phyloP scores from a whole-genome alignment of 2,888 invertebrate genomes.

The Philereme vetulata region DNA sequence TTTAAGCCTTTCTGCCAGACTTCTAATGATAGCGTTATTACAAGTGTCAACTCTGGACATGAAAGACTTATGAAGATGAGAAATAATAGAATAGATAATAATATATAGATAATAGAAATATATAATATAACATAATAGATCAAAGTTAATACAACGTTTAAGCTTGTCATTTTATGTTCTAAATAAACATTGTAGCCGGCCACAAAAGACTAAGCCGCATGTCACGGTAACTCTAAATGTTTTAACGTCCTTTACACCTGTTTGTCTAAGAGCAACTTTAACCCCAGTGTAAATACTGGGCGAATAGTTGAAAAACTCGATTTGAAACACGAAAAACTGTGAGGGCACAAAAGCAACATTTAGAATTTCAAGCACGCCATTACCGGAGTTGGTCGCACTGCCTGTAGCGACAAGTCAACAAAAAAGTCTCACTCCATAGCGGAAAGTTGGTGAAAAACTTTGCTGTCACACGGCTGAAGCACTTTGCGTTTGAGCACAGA shows the following conservation, averaged over 20 bases:
- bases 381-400: conserved; percentile 36
- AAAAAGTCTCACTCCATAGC: conserved; percentile 35
- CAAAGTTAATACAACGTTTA: conserved; percentile 4
- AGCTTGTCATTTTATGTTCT: conserved; percentile 14
- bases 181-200: conserved; percentile 13
- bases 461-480: conserved; percentile 15
- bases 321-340: conserved; percentile 39
- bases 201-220: conserved; percentile 8
- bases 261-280: conserved; percentile 34
- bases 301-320: conserved; percentile 48
- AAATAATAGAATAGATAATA: too few relatives aligned
- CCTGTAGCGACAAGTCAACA: conserved; percentile 41
- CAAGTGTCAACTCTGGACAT: too few relatives aligned
- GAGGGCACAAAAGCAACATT: conserved; percentile 44
- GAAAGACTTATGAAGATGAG: too few relatives aligned
- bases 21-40: too few relatives aligned
- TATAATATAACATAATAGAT: too few relatives aligned
- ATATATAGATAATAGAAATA: too few relatives aligned
- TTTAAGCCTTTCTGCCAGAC: too few relatives aligned
- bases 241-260: conserved; percentile 24
- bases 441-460: conserved; percentile 18
- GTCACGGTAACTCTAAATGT: conserved; percentile 13
- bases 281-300: conserved; percentile 39
- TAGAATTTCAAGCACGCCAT: conserved; percentile 52
- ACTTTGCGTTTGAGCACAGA: conserved; percentile 7